These are phyloP conservation scores for Turritopsis rubra DNA, from an alignment of 30 jellyfish, hydroid and myxozoan genomes.

Conservation along the genomic window DNA sequence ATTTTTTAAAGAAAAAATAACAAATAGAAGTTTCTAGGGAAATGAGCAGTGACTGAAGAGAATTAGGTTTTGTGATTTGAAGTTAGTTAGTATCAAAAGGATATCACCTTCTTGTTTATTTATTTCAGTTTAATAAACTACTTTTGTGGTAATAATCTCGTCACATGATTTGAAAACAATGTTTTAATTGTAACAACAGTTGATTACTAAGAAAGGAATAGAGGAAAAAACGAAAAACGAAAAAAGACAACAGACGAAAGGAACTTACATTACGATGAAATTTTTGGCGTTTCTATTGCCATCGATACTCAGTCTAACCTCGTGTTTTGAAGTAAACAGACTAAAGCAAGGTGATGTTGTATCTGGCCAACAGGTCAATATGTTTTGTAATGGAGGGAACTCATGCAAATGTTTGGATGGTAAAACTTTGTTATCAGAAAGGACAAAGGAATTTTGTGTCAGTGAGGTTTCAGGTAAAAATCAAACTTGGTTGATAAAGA, in stretches of 20 bases:
- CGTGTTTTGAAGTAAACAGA: not conserved
- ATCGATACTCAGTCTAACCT: not conserved
- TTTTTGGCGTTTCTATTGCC: too few species aligned
- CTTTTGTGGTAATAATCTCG: not conserved
- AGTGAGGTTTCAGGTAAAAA: not conserved
- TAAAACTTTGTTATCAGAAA: not conserved
- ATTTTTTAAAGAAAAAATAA: too few species aligned
- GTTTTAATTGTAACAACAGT: not conserved
- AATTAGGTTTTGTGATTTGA: too few species aligned
- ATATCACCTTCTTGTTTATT: not conserved
- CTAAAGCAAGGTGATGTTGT: not conserved
- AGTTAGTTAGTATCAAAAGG: too few species aligned
- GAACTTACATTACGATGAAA: too few species aligned
- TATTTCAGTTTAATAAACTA: too few species aligned
- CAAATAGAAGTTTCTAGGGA: not conserved
- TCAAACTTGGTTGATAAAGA: not conserved
- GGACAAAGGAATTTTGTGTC: not conserved
- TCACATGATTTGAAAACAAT: not conserved
- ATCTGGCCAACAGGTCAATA: not conserved
- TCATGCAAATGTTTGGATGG: not conserved
- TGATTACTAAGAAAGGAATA: not conserved
- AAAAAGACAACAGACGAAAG: too few species aligned
- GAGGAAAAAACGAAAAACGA: not conserved
- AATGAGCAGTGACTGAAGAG: not conserved
- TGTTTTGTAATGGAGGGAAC: not conserved